phyloP scores from a whole-genome alignment of 1,140 invertebrate genomes.

The Ips nitidus region DNA sequence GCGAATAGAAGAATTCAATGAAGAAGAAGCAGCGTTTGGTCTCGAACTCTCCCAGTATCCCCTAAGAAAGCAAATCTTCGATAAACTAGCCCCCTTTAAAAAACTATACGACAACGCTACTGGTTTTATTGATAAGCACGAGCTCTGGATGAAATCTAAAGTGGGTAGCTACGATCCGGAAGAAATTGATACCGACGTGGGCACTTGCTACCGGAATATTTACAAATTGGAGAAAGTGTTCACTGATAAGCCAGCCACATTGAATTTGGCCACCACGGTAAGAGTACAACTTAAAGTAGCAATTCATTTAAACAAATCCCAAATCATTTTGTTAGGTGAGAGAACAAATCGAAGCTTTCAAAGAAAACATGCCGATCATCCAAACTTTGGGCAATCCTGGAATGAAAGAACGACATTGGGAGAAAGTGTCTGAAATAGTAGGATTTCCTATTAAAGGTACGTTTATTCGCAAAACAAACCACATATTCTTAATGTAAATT shows the following conservation, averaged over 20 bases:
- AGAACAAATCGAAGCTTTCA: constrained; percentile 84
- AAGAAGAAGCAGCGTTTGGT: constrained; percentile 86
- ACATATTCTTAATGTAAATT: background rate
- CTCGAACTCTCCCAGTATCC: constrained; percentile 91
- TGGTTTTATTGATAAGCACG: constrained; percentile 82
- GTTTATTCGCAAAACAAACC: background rate
- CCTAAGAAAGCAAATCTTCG: constrained; percentile 70
- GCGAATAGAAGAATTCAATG: constrained; percentile 87
- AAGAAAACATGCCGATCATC: constrained; percentile 87
- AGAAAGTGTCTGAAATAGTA: constrained; percentile 92
- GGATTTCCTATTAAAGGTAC: constrained; percentile 80
- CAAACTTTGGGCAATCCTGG: constrained; percentile 92
- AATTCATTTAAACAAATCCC: background rate
- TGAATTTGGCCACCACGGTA: constrained; percentile 66
- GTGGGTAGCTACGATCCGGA: constrained; percentile 87
- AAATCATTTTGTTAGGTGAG: constrained; percentile 47
- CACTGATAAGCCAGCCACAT: constrained; percentile 66
- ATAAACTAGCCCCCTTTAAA: constrained; percentile 81
- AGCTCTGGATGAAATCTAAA: constrained; percentile 80
- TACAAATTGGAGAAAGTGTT: constrained; percentile 90
- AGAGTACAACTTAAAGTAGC: constrained; percentile 10
- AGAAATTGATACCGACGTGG: constrained; percentile 81
- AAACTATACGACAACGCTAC: constrained; percentile 85
- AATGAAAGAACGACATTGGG: constrained; percentile 92
- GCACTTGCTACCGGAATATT: constrained; percentile 76